Conservation (phyloP, 2,113 vertebrate species). For the Cyphomyrus discorhynchus region DNA sequence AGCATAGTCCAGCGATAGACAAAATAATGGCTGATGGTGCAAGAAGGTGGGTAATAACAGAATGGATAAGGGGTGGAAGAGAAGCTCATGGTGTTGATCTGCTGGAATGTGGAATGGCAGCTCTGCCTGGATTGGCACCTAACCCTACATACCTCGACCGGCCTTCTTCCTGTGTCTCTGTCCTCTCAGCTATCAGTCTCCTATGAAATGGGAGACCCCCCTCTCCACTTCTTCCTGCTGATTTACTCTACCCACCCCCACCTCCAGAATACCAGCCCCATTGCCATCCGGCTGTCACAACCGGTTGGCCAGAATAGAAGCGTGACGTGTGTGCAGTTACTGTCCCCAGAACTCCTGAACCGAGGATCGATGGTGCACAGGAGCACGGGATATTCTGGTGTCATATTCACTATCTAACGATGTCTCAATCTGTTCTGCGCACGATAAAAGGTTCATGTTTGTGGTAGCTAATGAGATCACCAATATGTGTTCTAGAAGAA, state of each 20-base stretch:
- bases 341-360: conserved; percentile 54
- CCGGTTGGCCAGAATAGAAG: conserved; percentile 59
- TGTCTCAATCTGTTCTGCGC: neutral
- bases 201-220: conserved; percentile 59
- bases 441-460: neutral
- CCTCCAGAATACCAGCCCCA: conserved; percentile 56
- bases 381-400: neutral
- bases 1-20: neutral
- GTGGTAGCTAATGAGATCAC: neutral
- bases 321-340: conserved; percentile 56
- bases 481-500: neutral
- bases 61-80: conserved; percentile 51
- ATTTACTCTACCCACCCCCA: conserved; percentile 47
- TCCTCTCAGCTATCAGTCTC: conserved; percentile 14
- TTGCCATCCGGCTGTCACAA: conserved; percentile 63
- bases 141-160: conserved; percentile 57
- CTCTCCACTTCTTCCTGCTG: conserved; percentile 59
- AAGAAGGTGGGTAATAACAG: conserved; percentile 23
- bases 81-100: conserved; percentile 67
- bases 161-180: conserved; percentile 36
- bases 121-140: conserved; percentile 64
- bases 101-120: conserved; percentile 62
- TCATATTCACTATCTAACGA: neutral
- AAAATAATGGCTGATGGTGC: conserved; percentile 28
- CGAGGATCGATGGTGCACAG: conserved; percentile 31